These are phyloP conservation scores for Cyphomyrus discorhynchus DNA, from an alignment of 2,113 vertebrate species.

Conservation along the genomic window DNA sequence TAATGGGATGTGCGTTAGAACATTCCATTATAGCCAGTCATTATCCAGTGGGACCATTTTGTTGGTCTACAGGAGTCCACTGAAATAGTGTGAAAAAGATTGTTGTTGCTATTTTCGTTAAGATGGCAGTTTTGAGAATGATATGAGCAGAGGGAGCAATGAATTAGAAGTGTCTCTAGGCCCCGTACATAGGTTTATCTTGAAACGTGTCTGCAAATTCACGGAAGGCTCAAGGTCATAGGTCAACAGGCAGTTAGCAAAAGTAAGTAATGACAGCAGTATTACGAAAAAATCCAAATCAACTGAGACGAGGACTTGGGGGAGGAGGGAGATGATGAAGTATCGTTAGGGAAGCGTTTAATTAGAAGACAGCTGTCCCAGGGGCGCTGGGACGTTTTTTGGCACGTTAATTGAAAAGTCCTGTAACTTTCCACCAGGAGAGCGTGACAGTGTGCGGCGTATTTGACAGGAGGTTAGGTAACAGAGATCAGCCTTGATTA, in stretches of 20 bases:
- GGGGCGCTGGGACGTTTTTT: not conserved
- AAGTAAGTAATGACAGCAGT: not conserved
- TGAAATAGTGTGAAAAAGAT: not conserved
- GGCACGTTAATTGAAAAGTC: not conserved
- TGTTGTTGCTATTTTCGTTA: not conserved
- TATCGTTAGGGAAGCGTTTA: not conserved
- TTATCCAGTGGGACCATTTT: not conserved
- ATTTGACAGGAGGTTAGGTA: not conserved
- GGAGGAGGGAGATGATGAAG: not conserved
- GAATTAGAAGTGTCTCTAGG: not conserved
- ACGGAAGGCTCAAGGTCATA: not conserved
- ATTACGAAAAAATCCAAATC: not conserved
- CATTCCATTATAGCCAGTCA: not conserved
- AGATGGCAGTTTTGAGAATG: not conserved
- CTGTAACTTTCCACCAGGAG: not conserved
- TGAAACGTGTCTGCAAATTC: not conserved
- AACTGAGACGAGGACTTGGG: not conserved
- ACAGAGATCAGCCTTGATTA: conserved; percentile 2
- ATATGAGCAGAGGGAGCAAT: not conserved
- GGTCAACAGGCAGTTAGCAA: not conserved
- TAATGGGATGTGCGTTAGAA: not conserved
- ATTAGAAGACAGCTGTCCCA: conserved; percentile 4
- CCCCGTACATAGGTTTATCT: not conserved
- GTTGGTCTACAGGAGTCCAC: not conserved
- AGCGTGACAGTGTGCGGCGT: not conserved